Evolutionary conservation across 2,888 invertebrate genomes (phyloP), one percentile per base, ranked within the genome.

Genomic region (Xylocampa areola): DNA sequence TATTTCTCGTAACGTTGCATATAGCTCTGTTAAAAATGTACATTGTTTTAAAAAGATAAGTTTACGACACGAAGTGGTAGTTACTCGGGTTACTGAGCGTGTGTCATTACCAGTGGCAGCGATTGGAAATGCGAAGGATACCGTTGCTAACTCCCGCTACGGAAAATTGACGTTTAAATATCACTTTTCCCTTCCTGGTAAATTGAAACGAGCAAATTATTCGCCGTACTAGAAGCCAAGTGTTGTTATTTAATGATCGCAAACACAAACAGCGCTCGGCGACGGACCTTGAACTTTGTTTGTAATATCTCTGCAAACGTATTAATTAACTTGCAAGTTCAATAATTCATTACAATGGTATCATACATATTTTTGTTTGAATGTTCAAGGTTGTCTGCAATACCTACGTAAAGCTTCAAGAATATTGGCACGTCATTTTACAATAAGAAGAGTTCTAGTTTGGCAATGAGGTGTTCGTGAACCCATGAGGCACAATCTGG

Each of bases 101-200:
- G 49, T 33, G 62, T 77, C 69, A 75, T 85, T 80, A 84, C 52
- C 58, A 48, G 76, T 65, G 50, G 77, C 79, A 79, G 64, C 73
- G 76, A 80, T 79, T 75, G 79, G 73, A 79, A 81, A 79, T 73
- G 73, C 80, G n/a, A n/a, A 78, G 73, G 77, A 77, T 80, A 79
- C 82, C 80, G 85, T 81, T 84, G 58, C 69, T 68, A 69, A 71
- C 60, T 74, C 70, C 83, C 82, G 85, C 78, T 84, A 79, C 54
- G 70, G 73, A 70, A 76, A 70, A 75, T 74, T 72, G 74, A 71
- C 58, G 61, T 50, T 66, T 39, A 52, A 57, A 45, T 47, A 54
- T 68, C 70, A 68, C 55, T 64, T 73, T 68, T 73, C 62, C 71
- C 73, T 81, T 79, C 79, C 80, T 79, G 73, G 78, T 77, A 51